Evolutionary conservation across 1,140 invertebrate genomes (phyloP).

Genomic region (Sinella curviseta): DNA sequence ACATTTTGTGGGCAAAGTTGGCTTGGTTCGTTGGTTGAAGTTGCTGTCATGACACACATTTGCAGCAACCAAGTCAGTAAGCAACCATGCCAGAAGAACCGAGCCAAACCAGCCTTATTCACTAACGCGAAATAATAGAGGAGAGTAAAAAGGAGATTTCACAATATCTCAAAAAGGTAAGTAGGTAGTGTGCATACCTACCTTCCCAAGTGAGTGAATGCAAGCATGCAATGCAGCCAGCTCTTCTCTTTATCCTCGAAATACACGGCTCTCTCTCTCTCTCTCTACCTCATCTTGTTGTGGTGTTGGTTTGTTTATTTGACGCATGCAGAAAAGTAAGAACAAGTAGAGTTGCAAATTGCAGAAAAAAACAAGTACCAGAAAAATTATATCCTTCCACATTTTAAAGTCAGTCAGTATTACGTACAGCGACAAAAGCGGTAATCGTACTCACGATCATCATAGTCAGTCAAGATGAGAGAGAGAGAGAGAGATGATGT

Average conservation of each 20-base stretch:
- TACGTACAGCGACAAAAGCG: background rate
- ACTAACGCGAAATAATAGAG: background rate
- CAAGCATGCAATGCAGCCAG: too few species aligned
- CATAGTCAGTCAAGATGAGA: background rate
- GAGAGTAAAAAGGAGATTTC: conserved; percentile 8
- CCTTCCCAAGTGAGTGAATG: background rate
- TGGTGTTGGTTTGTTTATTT: background rate
- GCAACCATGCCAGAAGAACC: conserved; percentile 11
- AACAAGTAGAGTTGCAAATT: background rate
- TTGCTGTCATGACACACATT: conserved; percentile 24
- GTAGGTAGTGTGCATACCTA: too few species aligned
- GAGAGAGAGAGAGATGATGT: too few species aligned
- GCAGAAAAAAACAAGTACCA: background rate
- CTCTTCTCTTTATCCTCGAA: too few species aligned
- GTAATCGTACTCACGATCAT: background rate
- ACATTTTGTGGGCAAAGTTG: conserved; percentile 22
- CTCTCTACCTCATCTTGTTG: too few species aligned
- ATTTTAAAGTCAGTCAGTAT: background rate
- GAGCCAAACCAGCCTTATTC: background rate
- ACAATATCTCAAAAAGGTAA: conserved; percentile 3
- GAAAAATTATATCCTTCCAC: background rate
- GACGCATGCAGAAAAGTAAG: background rate
- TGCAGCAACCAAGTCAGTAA: conserved; percentile 21
- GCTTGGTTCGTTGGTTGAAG: background rate
- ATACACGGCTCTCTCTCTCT: too few species aligned